Evolutionary conservation across 1,140 invertebrate genomes (phyloP).

Genomic region (Heterodera carotae): DNA sequence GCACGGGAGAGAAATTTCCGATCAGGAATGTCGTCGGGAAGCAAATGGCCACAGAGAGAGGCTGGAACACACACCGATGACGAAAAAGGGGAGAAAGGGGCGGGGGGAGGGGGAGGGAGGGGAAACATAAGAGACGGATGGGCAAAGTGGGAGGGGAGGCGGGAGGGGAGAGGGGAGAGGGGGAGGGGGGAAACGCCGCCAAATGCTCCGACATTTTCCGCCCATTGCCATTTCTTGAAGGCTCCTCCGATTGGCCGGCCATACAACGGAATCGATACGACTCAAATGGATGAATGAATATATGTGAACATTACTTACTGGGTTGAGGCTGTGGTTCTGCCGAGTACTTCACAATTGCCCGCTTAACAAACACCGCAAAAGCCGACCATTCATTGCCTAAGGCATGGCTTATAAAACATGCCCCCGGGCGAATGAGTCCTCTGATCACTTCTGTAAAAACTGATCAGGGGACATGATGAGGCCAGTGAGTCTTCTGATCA

Average conservation of each 20-base stretch:
- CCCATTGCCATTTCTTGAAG: not conserved
- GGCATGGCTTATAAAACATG: not conserved
- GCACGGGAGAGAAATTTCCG: not conserved
- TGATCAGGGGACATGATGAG: not conserved
- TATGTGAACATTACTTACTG: not conserved
- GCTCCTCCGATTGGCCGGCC: not conserved
- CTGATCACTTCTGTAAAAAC: not conserved
- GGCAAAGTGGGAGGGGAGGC: too few species aligned
- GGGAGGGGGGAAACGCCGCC: too few species aligned
- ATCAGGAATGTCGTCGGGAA: not conserved
- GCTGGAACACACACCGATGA: conserved; percentile 1
- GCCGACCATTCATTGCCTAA: too few species aligned
- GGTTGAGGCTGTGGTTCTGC: not conserved
- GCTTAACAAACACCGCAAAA: not conserved
- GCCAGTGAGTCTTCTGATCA: not conserved
- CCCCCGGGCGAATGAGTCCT: not conserved
- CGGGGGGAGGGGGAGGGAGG: too few species aligned
- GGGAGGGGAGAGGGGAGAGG: too few species aligned
- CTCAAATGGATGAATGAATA: not conserved
- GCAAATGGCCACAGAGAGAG: not conserved
- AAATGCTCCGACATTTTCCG: not conserved
- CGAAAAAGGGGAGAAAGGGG: not conserved
- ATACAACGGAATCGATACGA: not conserved
- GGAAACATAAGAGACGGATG: too few species aligned
- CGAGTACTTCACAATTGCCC: not conserved